phyloP scores from a whole-genome alignment of 92 coral and sea anemone genomes.

The Galaxea fascicularis region DNA sequence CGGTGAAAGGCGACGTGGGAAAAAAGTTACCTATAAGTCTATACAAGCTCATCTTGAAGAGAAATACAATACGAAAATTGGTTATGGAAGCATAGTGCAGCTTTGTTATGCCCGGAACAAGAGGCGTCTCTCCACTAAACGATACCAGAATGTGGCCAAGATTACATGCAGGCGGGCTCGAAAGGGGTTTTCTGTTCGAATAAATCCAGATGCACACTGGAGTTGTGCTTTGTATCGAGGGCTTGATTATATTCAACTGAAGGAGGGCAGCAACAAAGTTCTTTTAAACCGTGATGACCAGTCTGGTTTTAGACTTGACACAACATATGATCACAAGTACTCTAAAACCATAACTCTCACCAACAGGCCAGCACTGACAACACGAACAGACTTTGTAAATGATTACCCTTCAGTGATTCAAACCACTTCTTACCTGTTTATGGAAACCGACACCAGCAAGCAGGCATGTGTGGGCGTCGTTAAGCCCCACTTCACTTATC shows the following conservation, averaged over 20 bases:
- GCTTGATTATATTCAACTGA: conserved; percentile 29
- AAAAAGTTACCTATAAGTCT: conserved; percentile 45
- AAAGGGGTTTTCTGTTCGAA: conserved; percentile 41
- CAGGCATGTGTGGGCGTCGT: conserved; percentile 49
- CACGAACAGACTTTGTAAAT: conserved; percentile 54
- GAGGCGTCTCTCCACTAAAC: conserved; percentile 29
- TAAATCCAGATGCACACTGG: conserved; percentile 49
- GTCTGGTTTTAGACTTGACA: conserved; percentile 53
- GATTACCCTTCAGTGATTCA: conserved; percentile 32
- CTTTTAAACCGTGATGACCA: conserved; percentile 37
- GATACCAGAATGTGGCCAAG: conserved; percentile 51
- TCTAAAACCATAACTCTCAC: conserved; percentile 24
- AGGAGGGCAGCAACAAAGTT: conserved; percentile 31
- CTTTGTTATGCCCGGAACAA: conserved; percentile 45
- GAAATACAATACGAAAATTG: conserved; percentile 38
- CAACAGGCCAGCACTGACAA: conserved; percentile 39
- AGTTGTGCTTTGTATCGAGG: conserved; percentile 49
- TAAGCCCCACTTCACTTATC: conserved; percentile 35
- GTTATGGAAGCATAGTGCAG: conserved; percentile 56
- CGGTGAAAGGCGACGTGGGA: conserved; percentile 44
- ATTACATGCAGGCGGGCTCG: conserved; percentile 49
- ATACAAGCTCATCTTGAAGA: conserved; percentile 36
- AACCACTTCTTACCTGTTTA: conserved; percentile 41
- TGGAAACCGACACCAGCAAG: conserved; percentile 30
- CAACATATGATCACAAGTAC: conserved; percentile 48